Evolutionary conservation across 2,797 vertebrate species (phyloP).

Genomic region (Macropodus opercularis): DNA sequence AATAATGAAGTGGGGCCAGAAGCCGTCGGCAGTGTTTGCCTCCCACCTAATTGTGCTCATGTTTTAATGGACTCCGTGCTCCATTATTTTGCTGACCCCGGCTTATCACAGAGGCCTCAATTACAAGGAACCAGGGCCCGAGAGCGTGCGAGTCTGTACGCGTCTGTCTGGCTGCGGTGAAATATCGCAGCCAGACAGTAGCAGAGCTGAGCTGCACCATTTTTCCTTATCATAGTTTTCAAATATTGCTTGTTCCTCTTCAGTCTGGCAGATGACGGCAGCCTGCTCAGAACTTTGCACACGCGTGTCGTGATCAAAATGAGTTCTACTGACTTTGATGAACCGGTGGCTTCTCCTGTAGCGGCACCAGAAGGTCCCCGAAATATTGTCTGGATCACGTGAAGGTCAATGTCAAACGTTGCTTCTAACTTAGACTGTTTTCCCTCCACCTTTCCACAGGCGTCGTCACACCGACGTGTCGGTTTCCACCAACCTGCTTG

Average conservation of each 20-base stretch:
- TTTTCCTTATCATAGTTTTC: no score
- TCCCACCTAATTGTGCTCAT: slow-evolving; percentile 75
- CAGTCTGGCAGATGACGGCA: no score
- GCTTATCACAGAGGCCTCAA: slow-evolving; percentile 63
- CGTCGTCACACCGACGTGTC: no score
- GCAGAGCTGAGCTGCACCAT: no score
- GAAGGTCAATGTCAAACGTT: neutral
- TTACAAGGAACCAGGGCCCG: slow-evolving; percentile 57
- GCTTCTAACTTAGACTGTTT: no score
- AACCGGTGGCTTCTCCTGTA: neutral
- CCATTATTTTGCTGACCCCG: slow-evolving; percentile 67
- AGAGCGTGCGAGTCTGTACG: slow-evolving; percentile 23
- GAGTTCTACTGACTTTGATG: neutral
- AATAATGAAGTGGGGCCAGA: slow-evolving; percentile 77
- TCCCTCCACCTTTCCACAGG: no score
- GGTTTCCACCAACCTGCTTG: no score
- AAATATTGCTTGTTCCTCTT: no score
- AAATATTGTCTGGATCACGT: neutral
- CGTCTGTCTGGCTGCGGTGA: slow-evolving; percentile 22
- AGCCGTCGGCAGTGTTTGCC: slow-evolving; percentile 64
- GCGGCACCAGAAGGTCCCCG: no score
- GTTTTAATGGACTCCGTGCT: slow-evolving; percentile 71
- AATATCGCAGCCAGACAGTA: slow-evolving; percentile 21
- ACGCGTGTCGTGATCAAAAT: no score
- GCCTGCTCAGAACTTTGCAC: no score